Evolutionary conservation across 2,888 invertebrate species (phyloP).

Genomic region (Hirtodrosophila histrioides): DNA sequence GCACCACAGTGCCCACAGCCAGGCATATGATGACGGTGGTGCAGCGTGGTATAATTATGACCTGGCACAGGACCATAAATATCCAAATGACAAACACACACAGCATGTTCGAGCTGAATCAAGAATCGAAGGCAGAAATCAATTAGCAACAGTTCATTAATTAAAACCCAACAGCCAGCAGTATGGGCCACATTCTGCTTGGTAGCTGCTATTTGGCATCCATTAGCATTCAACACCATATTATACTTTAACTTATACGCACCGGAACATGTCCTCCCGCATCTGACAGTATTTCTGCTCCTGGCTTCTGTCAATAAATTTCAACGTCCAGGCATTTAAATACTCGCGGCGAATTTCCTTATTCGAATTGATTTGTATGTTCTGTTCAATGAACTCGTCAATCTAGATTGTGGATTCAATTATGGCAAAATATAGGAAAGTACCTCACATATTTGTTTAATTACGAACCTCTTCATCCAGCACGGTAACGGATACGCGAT

Average conservation of each 20-base stretch:
- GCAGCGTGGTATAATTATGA: constrained; percentile 89
- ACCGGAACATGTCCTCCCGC: constrained; percentile 95
- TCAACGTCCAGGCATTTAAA: constrained; percentile 93
- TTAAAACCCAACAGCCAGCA: constrained; percentile 30
- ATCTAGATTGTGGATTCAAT: constrained; percentile 84
- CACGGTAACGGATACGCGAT: constrained; percentile 81
- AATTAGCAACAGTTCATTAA: constrained; percentile 74
- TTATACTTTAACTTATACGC: constrained; percentile 32
- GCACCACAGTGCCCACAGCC: constrained; percentile 88
- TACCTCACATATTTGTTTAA: not conserved
- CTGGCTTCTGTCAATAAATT: constrained; percentile 92
- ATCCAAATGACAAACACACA: constrained; percentile 96
- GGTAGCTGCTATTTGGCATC: constrained; percentile 18
- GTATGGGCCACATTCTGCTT: constrained; percentile 16
- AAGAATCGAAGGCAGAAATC: constrained; percentile 40
- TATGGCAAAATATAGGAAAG: not conserved
- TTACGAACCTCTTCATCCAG: constrained; percentile 82
- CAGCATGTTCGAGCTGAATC: constrained; percentile 91
- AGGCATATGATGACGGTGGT: constrained; percentile 87
- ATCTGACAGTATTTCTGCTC: constrained; percentile 94
- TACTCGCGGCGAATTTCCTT: constrained; percentile 94
- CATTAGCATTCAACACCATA: constrained; percentile 30
- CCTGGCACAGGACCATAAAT: constrained; percentile 92
- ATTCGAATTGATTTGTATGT: constrained; percentile 95
- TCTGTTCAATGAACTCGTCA: constrained; percentile 92